Evolutionary conservation across 2,113 vertebrate species (phyloP), one percentile per base, ranked within the genome.

Genomic region (Hoplias malabaricus): DNA sequence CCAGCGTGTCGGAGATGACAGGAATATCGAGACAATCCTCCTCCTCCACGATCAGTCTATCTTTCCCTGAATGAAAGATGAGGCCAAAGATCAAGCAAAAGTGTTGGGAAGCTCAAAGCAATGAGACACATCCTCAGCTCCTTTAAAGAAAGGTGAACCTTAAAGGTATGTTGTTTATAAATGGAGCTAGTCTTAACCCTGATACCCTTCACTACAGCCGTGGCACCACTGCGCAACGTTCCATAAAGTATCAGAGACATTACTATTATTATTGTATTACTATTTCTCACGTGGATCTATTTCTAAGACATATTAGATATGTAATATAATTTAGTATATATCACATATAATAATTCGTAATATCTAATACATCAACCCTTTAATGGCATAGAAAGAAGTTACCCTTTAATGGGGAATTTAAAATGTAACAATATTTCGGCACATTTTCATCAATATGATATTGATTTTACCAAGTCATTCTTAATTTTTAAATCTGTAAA

Each of bases 11-110:
- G 74, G 53, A 66, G 69, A 76, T 70, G 77, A 69, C 59, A 66
- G 85, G 81, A 84, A 84, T 57, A 83, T 80, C 54, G 62, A 5
- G 67, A 16, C 34, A 84, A 81, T 59, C 31, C 84, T 80, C 80
- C 66, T 69, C 16, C 63, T 75, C 23, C 75, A 80, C 77, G 84
- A 86, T 85, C 79, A 90, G 85, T 91, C 94, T 93, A 86, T 70
- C 77, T 54, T 89, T 50, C 38, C 73, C 12, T 2, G 8, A 82
- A 86, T 72, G 62, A 77, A 87, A 84, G 89, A 89, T 90, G 72
- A 85, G 78, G 79, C 21, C 78, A 73, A 65, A 74, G 82, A 76
- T 80, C 82, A 85, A 77, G 68, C 75, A 48, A 59, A 69, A 63
- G 63, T 71, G 80, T 71, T 83, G 83, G 82, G 73, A 85, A 72